Percentiles rank a stretch among this genome's conserved stretches.
Conservation (phyloP, 2,113 vertebrate genomes). For the Myiopsitta monachus region DNA sequence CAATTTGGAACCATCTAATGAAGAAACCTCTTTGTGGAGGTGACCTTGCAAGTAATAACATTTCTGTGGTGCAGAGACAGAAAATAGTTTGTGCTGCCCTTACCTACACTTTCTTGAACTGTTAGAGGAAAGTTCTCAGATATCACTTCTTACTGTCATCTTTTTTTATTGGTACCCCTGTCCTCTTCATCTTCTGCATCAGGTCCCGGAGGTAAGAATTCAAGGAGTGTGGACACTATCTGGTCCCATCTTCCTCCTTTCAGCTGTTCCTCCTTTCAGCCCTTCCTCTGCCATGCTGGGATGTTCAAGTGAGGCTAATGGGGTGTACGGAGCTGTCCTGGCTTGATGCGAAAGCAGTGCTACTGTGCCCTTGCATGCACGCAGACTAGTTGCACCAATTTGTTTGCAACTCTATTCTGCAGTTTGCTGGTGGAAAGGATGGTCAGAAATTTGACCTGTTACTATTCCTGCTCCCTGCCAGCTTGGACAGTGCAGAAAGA, state of each 20-base stretch:
- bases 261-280: neutral
- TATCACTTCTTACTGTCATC: neutral
- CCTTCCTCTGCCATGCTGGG: neutral
- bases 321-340: no score
- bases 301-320: neutral
- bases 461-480: neutral
- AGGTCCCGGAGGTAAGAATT: neutral
- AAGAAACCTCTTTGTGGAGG: neutral
- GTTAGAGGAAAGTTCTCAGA: neutral
- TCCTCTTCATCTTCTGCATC: neutral
- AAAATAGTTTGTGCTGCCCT: neutral
- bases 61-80: neutral
- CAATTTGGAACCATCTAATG: neutral
- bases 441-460: neutral
- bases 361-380: neutral
- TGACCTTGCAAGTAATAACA: neutral
- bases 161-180: neutral
- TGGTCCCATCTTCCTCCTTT: neutral
- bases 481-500: neutral
- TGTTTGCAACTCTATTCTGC: neutral
- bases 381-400: neutral
- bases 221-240: neutral
- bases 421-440: neutral
- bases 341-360: neutral
- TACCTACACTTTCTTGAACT: neutral